These are phyloP conservation scores for Squalus acanthias DNA, from an alignment of 2,797 vertebrate species.

Conservation along the genomic window DNA sequence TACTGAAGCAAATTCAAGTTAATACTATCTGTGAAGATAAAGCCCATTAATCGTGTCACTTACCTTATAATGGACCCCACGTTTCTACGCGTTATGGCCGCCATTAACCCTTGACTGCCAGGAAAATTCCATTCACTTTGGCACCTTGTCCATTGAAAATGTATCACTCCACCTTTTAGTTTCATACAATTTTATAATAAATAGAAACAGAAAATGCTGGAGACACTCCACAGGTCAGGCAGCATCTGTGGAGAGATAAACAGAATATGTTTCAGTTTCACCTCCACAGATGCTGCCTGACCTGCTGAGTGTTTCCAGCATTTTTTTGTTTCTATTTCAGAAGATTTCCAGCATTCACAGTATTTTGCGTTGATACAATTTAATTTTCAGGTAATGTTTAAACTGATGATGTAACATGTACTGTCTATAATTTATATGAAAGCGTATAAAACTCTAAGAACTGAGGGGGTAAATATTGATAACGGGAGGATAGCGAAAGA, in stretches of 20 bases:
- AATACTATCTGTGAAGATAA: background rate
- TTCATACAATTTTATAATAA: background rate
- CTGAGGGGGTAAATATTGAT: background rate
- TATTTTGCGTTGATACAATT: background rate
- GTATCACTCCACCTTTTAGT: background rate
- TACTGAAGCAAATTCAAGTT: background rate
- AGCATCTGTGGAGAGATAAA: background rate
- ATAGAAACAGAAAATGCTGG: background rate
- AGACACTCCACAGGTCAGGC: background rate
- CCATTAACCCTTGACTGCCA: background rate
- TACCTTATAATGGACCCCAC: background rate
- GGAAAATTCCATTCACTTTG: background rate
- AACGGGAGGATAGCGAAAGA: too few relatives aligned
- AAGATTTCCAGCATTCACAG: background rate
- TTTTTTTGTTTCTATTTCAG: background rate
- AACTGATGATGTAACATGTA: background rate
- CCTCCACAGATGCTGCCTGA: background rate
- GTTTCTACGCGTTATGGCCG: background rate
- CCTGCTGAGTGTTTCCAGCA: background rate
- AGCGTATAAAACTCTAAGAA: background rate
- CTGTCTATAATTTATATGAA: background rate
- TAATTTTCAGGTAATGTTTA: background rate
- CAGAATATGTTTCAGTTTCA: background rate
- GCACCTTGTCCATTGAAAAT: background rate
- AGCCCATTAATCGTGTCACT: background rate